These are phyloP conservation scores for Spilarctia lutea DNA, from an alignment of 2,888 invertebrate species.

Conservation along the genomic window DNA sequence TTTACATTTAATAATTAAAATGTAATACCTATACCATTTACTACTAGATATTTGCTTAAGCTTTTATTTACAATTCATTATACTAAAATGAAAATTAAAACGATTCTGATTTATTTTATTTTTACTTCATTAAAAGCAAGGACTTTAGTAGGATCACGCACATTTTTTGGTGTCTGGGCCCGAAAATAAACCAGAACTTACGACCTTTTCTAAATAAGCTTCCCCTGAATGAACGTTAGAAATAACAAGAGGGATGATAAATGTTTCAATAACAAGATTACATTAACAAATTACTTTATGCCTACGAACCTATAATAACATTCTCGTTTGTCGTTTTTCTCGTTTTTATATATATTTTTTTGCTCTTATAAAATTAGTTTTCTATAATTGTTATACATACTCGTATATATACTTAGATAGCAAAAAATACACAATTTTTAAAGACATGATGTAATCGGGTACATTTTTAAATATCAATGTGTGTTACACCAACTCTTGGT, in stretches of 20 bases:
- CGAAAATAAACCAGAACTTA: background rate
- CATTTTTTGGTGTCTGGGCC: background rate
- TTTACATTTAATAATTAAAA: too few relatives aligned
- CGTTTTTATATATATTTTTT: background rate
- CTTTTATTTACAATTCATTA: background rate
- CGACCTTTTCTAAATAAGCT: background rate
- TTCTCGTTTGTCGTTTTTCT: background rate
- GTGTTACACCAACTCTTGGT: too few relatives aligned
- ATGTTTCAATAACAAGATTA: slow-evolving; percentile 1
- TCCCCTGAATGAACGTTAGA: background rate
- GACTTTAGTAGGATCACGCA: background rate
- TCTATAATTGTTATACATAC: background rate
- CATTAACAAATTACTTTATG: background rate
- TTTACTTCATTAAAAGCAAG: background rate
- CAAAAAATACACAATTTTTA: too few relatives aligned
- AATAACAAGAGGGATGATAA: background rate
- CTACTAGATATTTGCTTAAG: background rate
- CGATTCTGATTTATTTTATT: background rate
- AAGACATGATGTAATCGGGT: too few relatives aligned
- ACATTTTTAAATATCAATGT: too few relatives aligned
- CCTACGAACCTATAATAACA: background rate
- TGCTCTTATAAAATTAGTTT: background rate
- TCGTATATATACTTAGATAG: too few relatives aligned
- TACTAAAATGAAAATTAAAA: background rate
- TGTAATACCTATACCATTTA: background rate